These are phyloP conservation scores for Drosophila demipolita DNA, from an alignment of 2,888 invertebrate species.

Conservation along the genomic window DNA sequence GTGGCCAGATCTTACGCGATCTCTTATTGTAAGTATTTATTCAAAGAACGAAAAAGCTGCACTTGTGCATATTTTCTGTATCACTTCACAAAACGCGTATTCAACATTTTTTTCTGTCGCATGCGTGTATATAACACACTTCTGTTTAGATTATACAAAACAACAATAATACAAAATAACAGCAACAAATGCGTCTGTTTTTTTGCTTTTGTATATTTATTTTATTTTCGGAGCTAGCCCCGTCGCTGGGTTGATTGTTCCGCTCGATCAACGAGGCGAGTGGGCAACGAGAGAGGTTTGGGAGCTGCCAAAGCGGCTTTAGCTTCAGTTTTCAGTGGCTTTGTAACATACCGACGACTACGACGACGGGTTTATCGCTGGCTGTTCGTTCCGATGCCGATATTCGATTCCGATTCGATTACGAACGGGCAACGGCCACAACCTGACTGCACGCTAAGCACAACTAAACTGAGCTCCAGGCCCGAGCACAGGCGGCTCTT, in stretches of 20 bases:
- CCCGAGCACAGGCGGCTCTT: conserved; percentile 72
- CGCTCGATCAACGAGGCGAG: conserved; percentile 73
- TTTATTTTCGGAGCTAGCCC: conserved; percentile 35
- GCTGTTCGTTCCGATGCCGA: conserved; percentile 49
- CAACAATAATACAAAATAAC: conserved; percentile 20
- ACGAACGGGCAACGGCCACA: conserved; percentile 48
- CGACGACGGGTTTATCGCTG: conserved; percentile 71
- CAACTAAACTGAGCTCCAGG: conserved; percentile 80
- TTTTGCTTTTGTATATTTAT: conserved; percentile 16
- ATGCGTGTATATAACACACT: conserved; percentile 45
- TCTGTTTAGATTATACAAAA: conserved; percentile 49
- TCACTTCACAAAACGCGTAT: conserved; percentile 30
- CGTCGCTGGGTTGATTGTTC: conserved; percentile 60
- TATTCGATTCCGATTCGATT: conserved; percentile 31
- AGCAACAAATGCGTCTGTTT: conserved; percentile 44
- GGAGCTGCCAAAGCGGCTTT: conserved; percentile 46
- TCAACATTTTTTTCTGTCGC: conserved; percentile 15
- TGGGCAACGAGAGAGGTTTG: conserved; percentile 35
- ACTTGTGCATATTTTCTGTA: conserved; percentile 15
- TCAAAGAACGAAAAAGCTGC: conserved; percentile 4
- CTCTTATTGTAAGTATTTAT: conserved; percentile 3
- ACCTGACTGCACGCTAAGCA: conserved; percentile 77
- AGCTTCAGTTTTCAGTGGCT: conserved; percentile 37
- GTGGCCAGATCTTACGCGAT: conserved; percentile 9
- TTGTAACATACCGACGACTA: conserved; percentile 70